A percentile compares a stretch with the other conserved stretches of the same genome.
phyloP scores from a whole-genome alignment of 2,797 vertebrate genomes.

The Melanotaenia boesemani region DNA sequence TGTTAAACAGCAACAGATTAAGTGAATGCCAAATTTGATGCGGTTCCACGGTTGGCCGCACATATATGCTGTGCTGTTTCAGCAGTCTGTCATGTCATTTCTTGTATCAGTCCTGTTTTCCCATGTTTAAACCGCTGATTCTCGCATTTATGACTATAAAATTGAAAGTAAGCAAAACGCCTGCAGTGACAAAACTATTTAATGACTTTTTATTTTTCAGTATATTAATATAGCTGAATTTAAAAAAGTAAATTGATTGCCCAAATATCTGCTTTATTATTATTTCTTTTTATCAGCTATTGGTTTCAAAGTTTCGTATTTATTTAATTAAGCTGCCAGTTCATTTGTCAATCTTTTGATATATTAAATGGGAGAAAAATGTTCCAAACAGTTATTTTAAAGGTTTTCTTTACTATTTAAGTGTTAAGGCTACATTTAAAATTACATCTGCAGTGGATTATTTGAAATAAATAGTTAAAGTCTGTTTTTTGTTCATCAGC shows the following conservation, averaged over 20 bases:
- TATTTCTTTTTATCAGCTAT: no score
- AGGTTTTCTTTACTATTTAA: not conserved
- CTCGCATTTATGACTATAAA: conserved; percentile 12
- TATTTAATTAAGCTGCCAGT: not conserved
- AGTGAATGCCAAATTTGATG: conserved; percentile 24
- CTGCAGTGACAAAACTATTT: not conserved
- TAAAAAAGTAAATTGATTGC: no score
- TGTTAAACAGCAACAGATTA: conserved; percentile 20
- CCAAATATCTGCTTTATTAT: no score
- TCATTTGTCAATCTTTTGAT: not conserved
- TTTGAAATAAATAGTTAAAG: not conserved
- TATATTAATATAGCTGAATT: no score
- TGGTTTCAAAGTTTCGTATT: no score
- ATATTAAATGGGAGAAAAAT: not conserved
- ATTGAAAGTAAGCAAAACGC: not conserved
- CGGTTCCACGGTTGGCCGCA: conserved; percentile 6
- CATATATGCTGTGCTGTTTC: not conserved
- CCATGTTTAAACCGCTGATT: not conserved
- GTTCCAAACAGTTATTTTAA: no score
- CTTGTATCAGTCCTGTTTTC: not conserved
- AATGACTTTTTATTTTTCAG: no score
- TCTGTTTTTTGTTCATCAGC: not conserved
- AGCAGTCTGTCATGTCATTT: conserved; percentile 13
- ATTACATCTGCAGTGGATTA: not conserved
- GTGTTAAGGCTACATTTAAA: not conserved